Evolutionary conservation across 2,113 vertebrate genomes (phyloP).

Genomic region (Oryzias woworae): DNA sequence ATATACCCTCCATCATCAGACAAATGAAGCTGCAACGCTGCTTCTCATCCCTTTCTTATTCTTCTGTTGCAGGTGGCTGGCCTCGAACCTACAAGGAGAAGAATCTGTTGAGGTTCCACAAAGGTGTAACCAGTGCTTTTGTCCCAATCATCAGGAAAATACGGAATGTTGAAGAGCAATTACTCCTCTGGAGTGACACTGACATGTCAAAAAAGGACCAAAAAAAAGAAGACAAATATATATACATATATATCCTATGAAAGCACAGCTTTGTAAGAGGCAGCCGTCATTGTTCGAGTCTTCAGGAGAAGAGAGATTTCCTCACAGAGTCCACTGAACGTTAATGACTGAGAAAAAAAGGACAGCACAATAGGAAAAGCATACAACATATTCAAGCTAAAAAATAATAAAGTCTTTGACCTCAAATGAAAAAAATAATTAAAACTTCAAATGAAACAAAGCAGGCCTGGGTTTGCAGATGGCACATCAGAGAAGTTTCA

Average conservation of each 20-base stretch:
- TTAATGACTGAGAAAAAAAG: constrained; percentile 23
- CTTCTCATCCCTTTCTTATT: constrained; percentile 43
- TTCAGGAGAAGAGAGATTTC: constrained; percentile 17
- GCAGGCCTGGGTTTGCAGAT: constrained; percentile 35
- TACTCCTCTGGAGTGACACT: constrained; percentile 50
- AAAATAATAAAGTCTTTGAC: constrained; percentile 23
- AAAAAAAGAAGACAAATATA: constrained; percentile 55
- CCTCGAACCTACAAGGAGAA: constrained; percentile 42
- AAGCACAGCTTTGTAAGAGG: constrained; percentile 78
- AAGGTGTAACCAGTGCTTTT: constrained; percentile 46
- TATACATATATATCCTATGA: constrained; percentile 53
- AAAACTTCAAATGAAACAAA: not conserved
- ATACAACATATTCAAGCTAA: constrained; percentile 33
- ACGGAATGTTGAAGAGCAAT: constrained; percentile 25
- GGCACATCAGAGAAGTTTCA: constrained; percentile 16
- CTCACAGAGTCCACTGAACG: constrained; percentile 15
- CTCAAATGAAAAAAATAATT: constrained; percentile 10
- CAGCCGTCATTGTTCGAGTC: constrained; percentile 52
- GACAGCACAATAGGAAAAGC: constrained; percentile 65
- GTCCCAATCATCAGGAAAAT: constrained; percentile 48
- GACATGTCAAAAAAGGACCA: constrained; percentile 53
- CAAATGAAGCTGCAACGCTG: constrained; percentile 18
- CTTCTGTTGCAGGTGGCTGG: constrained; percentile 64
- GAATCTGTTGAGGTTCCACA: constrained; percentile 19
- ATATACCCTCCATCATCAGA: not conserved